Evolutionary conservation across 2,888 invertebrate genomes (phyloP).

Genomic region (Erebia epiphron): DNA sequence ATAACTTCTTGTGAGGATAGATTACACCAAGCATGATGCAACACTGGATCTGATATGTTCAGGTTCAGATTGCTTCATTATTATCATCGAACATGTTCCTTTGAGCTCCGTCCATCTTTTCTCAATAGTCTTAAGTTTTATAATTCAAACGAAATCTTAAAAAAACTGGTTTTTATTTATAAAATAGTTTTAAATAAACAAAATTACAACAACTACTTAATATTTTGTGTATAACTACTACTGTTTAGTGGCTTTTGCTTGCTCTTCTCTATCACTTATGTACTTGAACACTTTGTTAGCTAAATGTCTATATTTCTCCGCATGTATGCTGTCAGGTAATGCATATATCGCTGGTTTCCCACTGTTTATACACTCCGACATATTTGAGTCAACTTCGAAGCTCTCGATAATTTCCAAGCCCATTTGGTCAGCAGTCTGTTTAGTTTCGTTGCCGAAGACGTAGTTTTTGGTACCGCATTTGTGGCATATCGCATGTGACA

Average conservation of each 20-base stretch:
- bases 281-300: constrained; percentile 76
- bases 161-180: constrained; percentile 55
- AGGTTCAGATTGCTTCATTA: background rate
- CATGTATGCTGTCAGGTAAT: constrained; percentile 81
- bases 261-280: constrained; percentile 63
- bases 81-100: background rate
- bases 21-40: no score
- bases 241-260: constrained; percentile 55
- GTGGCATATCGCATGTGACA: constrained; percentile 91
- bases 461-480: constrained; percentile 88
- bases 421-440: constrained; percentile 84
- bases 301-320: constrained; percentile 72
- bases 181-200: constrained; percentile 59
- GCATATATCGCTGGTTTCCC: constrained; percentile 90
- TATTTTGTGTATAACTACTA: constrained; percentile 48
- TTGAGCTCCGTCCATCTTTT: background rate
- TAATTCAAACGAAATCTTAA: constrained; percentile 48
- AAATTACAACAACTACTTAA: constrained; percentile 53
- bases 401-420: constrained; percentile 86
- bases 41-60: no score
- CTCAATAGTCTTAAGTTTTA: background rate
- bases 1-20: background rate
- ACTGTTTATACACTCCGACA: constrained; percentile 87
- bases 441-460: constrained; percentile 88
- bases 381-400: constrained; percentile 87